These are phyloP conservation scores for Chrysemys picta DNA, from an alignment of 2,113 vertebrate genomes.

Conservation along the genomic window DNA sequence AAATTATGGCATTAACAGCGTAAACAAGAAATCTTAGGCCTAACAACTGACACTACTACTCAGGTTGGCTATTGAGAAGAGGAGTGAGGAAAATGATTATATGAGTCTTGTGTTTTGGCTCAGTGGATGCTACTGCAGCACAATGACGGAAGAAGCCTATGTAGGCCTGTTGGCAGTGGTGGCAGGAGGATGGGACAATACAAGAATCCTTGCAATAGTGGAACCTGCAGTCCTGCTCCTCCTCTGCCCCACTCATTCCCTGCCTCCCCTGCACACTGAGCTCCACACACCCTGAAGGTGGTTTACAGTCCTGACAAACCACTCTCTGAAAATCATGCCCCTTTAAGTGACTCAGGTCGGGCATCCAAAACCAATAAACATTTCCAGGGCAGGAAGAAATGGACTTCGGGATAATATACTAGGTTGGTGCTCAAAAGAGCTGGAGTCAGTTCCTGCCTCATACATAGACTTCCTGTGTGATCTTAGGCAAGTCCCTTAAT, in stretches of 20 bases:
- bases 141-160: not conserved
- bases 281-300: not conserved
- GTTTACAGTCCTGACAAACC: constrained; percentile 48
- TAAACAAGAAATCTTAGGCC: not conserved
- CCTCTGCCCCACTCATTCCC: not conserved
- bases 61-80: not conserved
- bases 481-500: constrained; percentile 50
- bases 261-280: constrained; percentile 16
- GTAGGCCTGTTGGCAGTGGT: not conserved
- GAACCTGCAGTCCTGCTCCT: constrained; percentile 26
- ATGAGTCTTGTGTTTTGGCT: rapidly evolving
- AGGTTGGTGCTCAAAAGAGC: constrained; percentile 44
- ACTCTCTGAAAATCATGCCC: constrained; percentile 45
- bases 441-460: constrained; percentile 53
- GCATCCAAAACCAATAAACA: constrained; percentile 73
- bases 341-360: constrained; percentile 69
- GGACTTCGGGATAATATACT: constrained; percentile 59
- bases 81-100: rapidly evolving
- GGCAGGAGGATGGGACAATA: not conserved
- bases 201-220: not conserved
- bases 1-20: not conserved
- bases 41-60: not conserved
- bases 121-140: not conserved
- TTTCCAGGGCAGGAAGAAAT: constrained; percentile 68
- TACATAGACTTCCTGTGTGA: constrained; percentile 56